Evolutionary conservation across 2,888 invertebrate species (phyloP).

Genomic region (Sialis fuliginosa): DNA sequence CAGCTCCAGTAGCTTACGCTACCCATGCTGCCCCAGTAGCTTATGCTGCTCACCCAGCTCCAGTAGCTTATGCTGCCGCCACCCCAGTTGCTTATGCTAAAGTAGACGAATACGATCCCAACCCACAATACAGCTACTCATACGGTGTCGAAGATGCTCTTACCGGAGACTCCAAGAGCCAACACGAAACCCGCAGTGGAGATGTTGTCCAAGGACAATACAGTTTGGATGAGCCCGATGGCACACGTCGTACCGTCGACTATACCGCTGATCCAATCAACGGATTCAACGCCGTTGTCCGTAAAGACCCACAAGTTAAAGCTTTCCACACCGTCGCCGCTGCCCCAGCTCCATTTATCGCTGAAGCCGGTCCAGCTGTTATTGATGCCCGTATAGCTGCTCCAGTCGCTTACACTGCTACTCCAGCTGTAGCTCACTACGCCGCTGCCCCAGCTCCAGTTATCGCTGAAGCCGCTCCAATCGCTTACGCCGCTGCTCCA

Average conservation of each 20-base stretch:
- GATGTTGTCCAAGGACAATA: conserved; percentile 30
- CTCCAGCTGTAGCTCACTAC: neutral
- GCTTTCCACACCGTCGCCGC: conserved; percentile 15
- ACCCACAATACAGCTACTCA: conserved; percentile 29
- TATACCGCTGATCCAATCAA: conserved; percentile 30
- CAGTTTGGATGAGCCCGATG: conserved; percentile 28
- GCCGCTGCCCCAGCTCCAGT: neutral
- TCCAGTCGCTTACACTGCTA: conserved; percentile 3
- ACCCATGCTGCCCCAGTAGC: conserved; percentile 1
- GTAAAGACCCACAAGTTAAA: conserved; percentile 11
- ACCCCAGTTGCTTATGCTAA: conserved; percentile 6
- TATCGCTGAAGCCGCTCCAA: too few species aligned
- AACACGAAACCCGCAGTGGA: conserved; percentile 26
- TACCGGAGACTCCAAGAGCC: conserved; percentile 29
- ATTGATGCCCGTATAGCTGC: conserved; percentile 4
- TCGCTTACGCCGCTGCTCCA: neutral
- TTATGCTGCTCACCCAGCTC: conserved; percentile 1
- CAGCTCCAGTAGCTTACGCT: conserved; percentile 3
- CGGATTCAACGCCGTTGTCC: conserved; percentile 31
- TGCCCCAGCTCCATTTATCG: conserved; percentile 2
- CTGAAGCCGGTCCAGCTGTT: conserved; percentile 3
- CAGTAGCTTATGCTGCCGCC: conserved; percentile 4
- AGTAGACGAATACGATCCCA: conserved; percentile 23
- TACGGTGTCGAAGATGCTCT: conserved; percentile 28
- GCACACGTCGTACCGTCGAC: conserved; percentile 27